Conservation (phyloP, 2,888 invertebrate genomes). For the Palloptera scutellata region DNA sequence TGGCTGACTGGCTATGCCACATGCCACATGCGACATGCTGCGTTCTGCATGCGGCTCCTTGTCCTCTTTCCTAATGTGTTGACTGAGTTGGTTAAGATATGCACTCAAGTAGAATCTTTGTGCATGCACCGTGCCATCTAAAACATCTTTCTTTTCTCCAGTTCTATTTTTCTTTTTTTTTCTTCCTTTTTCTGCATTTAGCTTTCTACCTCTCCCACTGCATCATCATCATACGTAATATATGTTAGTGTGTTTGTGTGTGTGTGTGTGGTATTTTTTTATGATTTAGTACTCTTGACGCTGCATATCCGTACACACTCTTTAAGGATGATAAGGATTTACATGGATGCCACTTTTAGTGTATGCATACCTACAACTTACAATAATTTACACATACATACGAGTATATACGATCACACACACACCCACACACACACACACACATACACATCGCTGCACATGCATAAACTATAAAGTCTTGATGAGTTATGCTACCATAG, state of each 20-base stretch:
- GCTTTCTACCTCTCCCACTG: neutral
- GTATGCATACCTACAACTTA: too few species aligned
- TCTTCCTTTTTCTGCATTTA: neutral
- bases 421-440: neutral
- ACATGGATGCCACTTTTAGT: slow-evolving; percentile 13
- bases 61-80: too few species aligned
- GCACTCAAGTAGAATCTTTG: too few species aligned
- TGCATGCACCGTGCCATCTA: too few species aligned
- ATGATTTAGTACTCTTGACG: slow-evolving; percentile 28
- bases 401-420: too few species aligned
- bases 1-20: too few species aligned
- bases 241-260: too few species aligned
- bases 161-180: neutral
- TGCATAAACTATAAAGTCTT: slow-evolving; percentile 7
- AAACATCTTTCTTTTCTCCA: slow-evolving; percentile 10
- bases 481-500: slow-evolving; percentile 27
- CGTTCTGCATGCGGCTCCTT: too few species aligned
- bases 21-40: too few species aligned
- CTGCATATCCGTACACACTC: slow-evolving; percentile 22
- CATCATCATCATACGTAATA: neutral
- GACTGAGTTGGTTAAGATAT: too few species aligned
- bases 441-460: neutral
- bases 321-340: slow-evolving; percentile 28
- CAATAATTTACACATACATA: too few species aligned
- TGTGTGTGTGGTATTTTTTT: slow-evolving; percentile 27